These are phyloP conservation scores for Alviniconcha marisindica DNA, from an alignment of 1,140 invertebrate species.

Conservation along the genomic window DNA sequence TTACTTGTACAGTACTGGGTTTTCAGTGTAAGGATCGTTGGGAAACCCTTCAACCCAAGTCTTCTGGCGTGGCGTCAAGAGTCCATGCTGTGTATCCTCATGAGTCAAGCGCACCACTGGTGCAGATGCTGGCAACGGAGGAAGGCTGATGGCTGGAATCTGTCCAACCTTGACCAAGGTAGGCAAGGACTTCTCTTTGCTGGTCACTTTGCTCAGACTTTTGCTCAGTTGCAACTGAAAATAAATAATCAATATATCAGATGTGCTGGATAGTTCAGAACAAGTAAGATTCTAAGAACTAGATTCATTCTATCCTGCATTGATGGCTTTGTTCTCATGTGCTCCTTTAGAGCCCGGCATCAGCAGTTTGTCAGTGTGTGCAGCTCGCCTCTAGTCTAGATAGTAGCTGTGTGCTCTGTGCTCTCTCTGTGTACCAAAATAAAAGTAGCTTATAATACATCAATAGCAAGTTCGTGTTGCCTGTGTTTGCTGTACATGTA, in stretches of 20 bases:
- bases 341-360: background rate
- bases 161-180: constrained; percentile 20
- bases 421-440: no score
- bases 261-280: no score
- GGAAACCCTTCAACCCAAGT: constrained; percentile 72
- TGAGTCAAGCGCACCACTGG: constrained; percentile 56
- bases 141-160: constrained; percentile 33
- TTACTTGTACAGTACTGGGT: constrained; percentile 73
- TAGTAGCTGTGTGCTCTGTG: no score
- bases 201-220: constrained; percentile 53
- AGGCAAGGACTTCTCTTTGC: constrained; percentile 33
- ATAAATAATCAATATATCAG: no score
- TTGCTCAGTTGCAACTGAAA: constrained; percentile 67
- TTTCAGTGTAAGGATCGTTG: constrained; percentile 72
- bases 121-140: constrained; percentile 41
- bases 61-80: constrained; percentile 66
- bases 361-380: no score
- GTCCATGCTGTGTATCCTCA: constrained; percentile 63
- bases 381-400: no score
- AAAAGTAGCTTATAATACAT: no score
- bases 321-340: background rate
- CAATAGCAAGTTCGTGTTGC: no score
- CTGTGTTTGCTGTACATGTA: no score
- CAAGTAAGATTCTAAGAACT: background rate
- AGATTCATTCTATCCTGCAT: no score